Evolutionary conservation across 2,797 vertebrate species (phyloP).

Genomic region (Acipenser ruthenus): DNA sequence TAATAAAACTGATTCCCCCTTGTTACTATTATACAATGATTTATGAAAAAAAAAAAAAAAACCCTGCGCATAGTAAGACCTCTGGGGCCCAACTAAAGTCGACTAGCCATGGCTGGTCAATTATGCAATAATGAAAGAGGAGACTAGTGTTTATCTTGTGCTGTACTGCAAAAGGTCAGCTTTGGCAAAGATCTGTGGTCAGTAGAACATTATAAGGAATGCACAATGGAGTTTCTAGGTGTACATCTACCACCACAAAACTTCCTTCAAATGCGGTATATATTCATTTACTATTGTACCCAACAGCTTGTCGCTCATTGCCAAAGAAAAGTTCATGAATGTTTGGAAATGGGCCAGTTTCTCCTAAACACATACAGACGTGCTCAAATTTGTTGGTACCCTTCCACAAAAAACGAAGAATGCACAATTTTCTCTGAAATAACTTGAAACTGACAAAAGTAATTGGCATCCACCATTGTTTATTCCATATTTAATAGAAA

Average conservation of each 20-base stretch:
- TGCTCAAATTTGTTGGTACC: too few relatives aligned
- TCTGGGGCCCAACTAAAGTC: slow-evolving; percentile 5
- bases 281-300: too few relatives aligned
- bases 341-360: too few relatives aligned
- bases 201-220: background rate
- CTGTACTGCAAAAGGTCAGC: background rate
- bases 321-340: too few relatives aligned
- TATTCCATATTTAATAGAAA: too few relatives aligned
- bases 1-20: background rate
- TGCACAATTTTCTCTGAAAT: too few relatives aligned
- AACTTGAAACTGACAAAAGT: too few relatives aligned
- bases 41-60: background rate
- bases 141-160: background rate
- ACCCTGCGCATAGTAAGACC: background rate
- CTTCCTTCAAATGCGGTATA: background rate
- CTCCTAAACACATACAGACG: too few relatives aligned
- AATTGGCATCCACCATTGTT: too few relatives aligned
- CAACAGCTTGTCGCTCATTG: too few relatives aligned
- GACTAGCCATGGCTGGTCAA: slow-evolving; percentile 4
- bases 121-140: slow-evolving; percentile 4
- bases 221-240: background rate
- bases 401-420: too few relatives aligned
- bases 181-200: background rate
- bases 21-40: background rate
- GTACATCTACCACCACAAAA: background rate